Evolutionary conservation across 2,113 vertebrate genomes (phyloP), one percentile per base, ranked within the genome.

Genomic region (Felis chaus): DNA sequence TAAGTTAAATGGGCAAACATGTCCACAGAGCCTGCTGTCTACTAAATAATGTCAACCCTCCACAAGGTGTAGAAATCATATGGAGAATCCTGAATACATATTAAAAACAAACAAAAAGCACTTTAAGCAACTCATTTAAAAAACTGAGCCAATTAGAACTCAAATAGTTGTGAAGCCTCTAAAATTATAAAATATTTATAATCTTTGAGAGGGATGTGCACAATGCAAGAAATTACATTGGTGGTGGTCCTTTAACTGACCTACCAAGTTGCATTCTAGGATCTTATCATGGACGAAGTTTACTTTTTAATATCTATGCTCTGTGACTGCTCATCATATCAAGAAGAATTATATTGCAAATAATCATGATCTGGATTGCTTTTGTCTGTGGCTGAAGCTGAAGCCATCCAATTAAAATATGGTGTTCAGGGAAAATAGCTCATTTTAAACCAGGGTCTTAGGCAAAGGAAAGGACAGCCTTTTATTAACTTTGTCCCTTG

Each of bases 401-500:
- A 98, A 96, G 76, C 97, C 98, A 98, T 98, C 98, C 98, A 98
- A 99, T 99, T 99, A 99, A 98, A 98, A 98, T 93, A 91, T 97
- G 93, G 90, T 98, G 96, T 96, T 98, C 97, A 97, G 96, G 97
- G 98, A 98, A 98, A 98, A 98, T 97, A 98, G 97, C 96, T 97
- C 80, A 98, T 97, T 98, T 98, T 98, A 98, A 98, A 98, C 83
- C 84, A 97, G 66, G 96, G 89, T 97, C 94, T 96, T 98, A 97
- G 93, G 96, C 97, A 98, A 97, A 98, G 95, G 86, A 98, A 98
- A 98, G 97, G 97, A 98, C 97, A 97, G 97, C 21, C 97, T 98
- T 99, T 98, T 99, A 98, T 99, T 99, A 98, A 98, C 98, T 98
- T 98, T 98, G 98, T 98, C 96, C 94, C 97, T 98, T 98, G 97